Conservation (phyloP, 2,888 invertebrate species). For the Sialis fuliginosa region DNA sequence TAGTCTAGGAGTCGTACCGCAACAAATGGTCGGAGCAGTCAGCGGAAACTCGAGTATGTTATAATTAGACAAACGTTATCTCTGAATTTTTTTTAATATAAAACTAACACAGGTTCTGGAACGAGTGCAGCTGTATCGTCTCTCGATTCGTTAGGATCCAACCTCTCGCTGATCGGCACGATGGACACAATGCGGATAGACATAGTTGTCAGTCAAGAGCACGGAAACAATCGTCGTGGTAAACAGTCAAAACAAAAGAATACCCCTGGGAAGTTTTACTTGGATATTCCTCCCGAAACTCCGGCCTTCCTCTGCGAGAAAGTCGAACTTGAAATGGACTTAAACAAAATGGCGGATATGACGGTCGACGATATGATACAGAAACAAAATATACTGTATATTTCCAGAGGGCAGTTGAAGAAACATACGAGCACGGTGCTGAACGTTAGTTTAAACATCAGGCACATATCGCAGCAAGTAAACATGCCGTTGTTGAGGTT, state of each 20-base stretch:
- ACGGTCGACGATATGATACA: slow-evolving; percentile 71
- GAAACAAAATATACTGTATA: slow-evolving; percentile 68
- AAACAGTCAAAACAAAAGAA: slow-evolving; percentile 13
- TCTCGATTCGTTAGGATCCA: slow-evolving; percentile 76
- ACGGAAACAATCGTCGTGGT: slow-evolving; percentile 29
- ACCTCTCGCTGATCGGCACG: slow-evolving; percentile 63
- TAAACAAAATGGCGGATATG: slow-evolving; percentile 80
- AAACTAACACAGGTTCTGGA: slow-evolving; percentile 22
- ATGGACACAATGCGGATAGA: slow-evolving; percentile 82
- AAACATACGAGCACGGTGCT: slow-evolving; percentile 83
- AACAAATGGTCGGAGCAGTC: slow-evolving; percentile 43
- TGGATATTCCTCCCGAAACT: slow-evolving; percentile 44
- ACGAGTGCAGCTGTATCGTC: slow-evolving; percentile 41
- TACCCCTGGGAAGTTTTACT: slow-evolving; percentile 24
- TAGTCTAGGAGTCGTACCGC: slow-evolving; percentile 79
- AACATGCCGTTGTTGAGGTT: slow-evolving; percentile 89
- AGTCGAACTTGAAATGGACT: slow-evolving; percentile 74
- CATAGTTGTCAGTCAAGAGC: slow-evolving; percentile 77
- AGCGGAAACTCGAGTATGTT: not conserved
- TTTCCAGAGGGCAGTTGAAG: slow-evolving; percentile 72
- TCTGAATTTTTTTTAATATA: slow-evolving; percentile 4
- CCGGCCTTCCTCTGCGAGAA: slow-evolving; percentile 87
- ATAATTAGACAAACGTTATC: not conserved
- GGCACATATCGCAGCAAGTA: slow-evolving; percentile 86
- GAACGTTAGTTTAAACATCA: slow-evolving; percentile 74